Evolutionary conservation across 2,113 vertebrate genomes (phyloP).

Genomic region (Trematocara marginatum): DNA sequence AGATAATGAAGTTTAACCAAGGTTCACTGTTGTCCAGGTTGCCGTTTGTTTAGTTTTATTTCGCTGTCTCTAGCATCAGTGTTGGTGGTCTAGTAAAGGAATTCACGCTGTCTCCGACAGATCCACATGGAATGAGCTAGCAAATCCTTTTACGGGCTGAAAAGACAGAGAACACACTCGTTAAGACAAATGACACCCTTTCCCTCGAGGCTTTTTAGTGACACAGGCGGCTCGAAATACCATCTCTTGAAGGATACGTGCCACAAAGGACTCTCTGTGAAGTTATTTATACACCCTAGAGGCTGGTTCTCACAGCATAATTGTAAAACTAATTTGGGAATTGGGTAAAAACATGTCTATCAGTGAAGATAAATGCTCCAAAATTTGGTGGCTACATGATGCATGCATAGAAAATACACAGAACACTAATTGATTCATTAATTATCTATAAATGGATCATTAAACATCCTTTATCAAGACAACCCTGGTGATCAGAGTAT

Average conservation of each 20-base stretch:
- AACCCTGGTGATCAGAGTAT: conserved; percentile 34
- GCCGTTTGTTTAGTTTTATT: conserved; percentile 64
- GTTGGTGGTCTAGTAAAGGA: conserved; percentile 81
- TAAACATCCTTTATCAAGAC: conserved; percentile 59
- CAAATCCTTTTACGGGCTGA: conserved; percentile 99
- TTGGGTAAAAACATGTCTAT: conserved; percentile 39
- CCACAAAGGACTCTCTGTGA: conserved; percentile 44
- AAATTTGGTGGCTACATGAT: conserved; percentile 40
- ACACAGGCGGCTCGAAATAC: conserved; percentile 34
- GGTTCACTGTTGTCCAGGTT: conserved; percentile 49
- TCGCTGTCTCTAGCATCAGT: conserved; percentile 60
- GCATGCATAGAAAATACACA: conserved; percentile 51
- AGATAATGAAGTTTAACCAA: conserved; percentile 87
- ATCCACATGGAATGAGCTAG: conserved; percentile 96
- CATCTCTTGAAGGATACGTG: conserved; percentile 42
- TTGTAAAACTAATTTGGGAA: conserved; percentile 43
- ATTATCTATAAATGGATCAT: conserved; percentile 64
- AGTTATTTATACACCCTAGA: conserved; percentile 55
- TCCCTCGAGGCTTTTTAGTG: conserved; percentile 40
- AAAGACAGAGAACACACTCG: conserved; percentile 73
- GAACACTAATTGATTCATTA: conserved; percentile 60
- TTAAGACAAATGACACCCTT: conserved; percentile 53
- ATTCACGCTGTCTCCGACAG: conserved; percentile 95
- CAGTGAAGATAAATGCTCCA: conserved; percentile 32
- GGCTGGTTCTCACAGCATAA: not conserved